Percentiles rank a stretch among this genome's conserved stretches.
Conservation (phyloP, 1,140 invertebrate genomes). For the Cecropterus lyciades region DNA sequence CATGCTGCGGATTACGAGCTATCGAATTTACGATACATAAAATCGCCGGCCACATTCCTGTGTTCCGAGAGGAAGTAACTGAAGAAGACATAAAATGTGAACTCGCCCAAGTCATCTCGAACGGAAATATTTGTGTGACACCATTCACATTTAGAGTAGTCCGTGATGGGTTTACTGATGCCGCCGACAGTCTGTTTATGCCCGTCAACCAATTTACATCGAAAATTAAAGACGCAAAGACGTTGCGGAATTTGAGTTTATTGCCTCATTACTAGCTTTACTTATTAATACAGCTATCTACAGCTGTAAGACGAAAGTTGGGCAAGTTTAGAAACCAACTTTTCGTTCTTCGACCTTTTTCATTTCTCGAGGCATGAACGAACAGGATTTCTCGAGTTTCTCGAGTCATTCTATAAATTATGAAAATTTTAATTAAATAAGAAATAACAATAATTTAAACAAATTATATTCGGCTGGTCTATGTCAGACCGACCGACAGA, state of each 20-base stretch:
- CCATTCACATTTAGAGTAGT: conserved; percentile 24
- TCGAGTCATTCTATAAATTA: too few species aligned
- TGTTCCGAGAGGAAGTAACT: conserved; percentile 47
- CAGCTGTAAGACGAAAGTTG: too few species aligned
- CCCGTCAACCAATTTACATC: conserved; percentile 19
- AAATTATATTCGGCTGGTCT: too few species aligned
- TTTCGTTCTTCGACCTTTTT: too few species aligned
- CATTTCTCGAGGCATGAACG: too few species aligned
- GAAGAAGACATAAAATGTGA: conserved; percentile 56
- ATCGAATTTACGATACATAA: conserved; percentile 66
- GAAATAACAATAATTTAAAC: too few species aligned
- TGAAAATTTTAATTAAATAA: too few species aligned
- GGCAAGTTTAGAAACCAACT: too few species aligned
- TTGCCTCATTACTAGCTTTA: neutral
- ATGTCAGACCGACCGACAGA: too few species aligned
- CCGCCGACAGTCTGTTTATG: conserved; percentile 29
- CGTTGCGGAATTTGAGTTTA: neutral
- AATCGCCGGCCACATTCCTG: conserved; percentile 50
- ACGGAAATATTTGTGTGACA: conserved; percentile 49
- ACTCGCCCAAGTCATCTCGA: conserved; percentile 57
- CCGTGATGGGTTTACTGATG: conserved; percentile 19
- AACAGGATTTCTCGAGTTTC: too few species aligned
- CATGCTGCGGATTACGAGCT: conserved; percentile 60
- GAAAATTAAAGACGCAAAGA: neutral
- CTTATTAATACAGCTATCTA: too few species aligned